phyloP scores from a whole-genome alignment of 2,888 invertebrate genomes.

The Zygaena filipendulae region DNA sequence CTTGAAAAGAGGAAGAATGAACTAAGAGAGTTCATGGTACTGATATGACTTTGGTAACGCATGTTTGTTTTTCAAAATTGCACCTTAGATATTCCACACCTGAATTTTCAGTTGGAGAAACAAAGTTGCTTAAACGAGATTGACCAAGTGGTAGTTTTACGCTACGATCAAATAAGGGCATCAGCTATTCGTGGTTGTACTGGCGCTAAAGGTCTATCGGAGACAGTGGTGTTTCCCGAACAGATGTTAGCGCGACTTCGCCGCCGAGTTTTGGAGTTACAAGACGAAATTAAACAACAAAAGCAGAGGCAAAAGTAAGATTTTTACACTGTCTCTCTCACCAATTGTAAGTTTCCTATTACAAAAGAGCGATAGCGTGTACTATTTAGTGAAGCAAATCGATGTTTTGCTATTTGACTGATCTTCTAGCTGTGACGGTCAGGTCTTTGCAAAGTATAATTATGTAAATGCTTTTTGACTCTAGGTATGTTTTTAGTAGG shows the following conservation, averaged over 20 bases:
- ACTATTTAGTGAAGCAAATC: too few relatives aligned
- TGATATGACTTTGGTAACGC: neutral
- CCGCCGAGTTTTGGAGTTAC: constrained; percentile 71
- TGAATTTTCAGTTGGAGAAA: constrained; percentile 73
- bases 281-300: constrained; percentile 73
- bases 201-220: constrained; percentile 40
- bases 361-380: too few relatives aligned
- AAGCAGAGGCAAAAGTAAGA: constrained; percentile 70
- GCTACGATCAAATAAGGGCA: constrained; percentile 74
- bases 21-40: constrained; percentile 73
- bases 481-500: too few relatives aligned
- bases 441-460: too few relatives aligned
- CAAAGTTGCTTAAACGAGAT: constrained; percentile 84
- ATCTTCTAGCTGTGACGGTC: too few relatives aligned
- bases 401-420: too few relatives aligned
- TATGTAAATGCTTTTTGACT: too few relatives aligned
- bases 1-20: constrained; percentile 68
- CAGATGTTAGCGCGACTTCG: constrained; percentile 66
- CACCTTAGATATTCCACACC: constrained; percentile 1
- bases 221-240: constrained; percentile 74
- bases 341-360: too few relatives aligned
- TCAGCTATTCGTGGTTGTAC: constrained; percentile 49
- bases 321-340: too few relatives aligned
- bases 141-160: constrained; percentile 73
- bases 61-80: constrained; percentile 1